These are phyloP conservation scores for Eidolon dupreanum DNA, from an alignment of 2,797 vertebrate species.

Conservation along the genomic window DNA sequence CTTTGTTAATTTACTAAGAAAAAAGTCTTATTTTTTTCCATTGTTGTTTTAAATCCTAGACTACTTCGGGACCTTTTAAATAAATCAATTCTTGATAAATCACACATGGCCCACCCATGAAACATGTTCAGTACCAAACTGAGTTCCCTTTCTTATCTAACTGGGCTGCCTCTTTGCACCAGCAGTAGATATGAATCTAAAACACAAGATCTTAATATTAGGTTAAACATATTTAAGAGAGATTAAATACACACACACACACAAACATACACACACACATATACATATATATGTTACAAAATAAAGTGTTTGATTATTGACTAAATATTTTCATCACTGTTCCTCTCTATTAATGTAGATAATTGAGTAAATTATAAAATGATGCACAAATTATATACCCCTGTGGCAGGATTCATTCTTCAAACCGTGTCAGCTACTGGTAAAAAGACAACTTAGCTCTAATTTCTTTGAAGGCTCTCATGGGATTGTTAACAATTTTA, in stretches of 20 bases:
- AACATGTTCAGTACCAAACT: neutral
- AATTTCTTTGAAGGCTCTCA: constrained; percentile 13
- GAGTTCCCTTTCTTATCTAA: neutral
- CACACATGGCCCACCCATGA: neutral
- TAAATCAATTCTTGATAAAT: constrained; percentile 52
- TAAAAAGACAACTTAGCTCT: neutral
- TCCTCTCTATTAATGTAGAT: neutral
- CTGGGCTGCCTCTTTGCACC: neutral
- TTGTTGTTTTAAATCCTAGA: constrained; percentile 44
- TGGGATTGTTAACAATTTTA: neutral
- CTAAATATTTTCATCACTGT: neutral
- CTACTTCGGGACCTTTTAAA: neutral
- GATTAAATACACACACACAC: neutral
- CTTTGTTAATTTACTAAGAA: constrained; percentile 47
- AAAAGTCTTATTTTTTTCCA: constrained; percentile 37
- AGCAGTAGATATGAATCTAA: neutral
- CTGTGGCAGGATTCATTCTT: neutral
- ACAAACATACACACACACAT: neutral
- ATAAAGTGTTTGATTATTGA: neutral
- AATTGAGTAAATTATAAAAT: neutral
- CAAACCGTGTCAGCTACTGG: neutral
- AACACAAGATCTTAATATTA: neutral
- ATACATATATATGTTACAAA: neutral
- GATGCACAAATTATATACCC: neutral
- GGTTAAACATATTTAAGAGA: neutral